Percentiles rank a stretch among this genome's conserved stretches.
These are phyloP conservation scores for Vollenhovia emeryi DNA, from an alignment of 1,140 invertebrate species.

Conservation along the genomic window DNA sequence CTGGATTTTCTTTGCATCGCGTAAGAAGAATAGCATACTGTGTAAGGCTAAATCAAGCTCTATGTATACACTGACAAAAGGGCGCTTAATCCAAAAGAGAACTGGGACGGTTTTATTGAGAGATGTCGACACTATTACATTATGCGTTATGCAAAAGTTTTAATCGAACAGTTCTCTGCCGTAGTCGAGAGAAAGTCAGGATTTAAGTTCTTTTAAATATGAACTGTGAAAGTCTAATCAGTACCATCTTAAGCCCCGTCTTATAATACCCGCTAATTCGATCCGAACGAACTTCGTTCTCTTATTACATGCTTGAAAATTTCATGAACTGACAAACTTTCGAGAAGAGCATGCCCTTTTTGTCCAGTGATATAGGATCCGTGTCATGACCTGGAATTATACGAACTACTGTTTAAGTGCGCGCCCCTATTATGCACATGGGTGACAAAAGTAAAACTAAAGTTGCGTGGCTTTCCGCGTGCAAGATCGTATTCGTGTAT, in stretches of 20 bases:
- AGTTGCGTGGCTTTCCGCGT: not conserved
- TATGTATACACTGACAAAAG: not conserved
- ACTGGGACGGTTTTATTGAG: not conserved
- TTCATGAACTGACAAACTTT: constrained; percentile 8
- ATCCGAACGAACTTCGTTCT: not conserved
- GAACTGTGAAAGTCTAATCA: constrained; percentile 8
- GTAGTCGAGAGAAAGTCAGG: not conserved
- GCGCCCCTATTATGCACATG: not conserved
- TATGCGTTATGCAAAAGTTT: constrained; percentile 11
- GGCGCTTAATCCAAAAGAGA: constrained; percentile 19
- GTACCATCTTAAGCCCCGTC: not conserved
- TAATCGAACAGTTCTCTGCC: constrained; percentile 4
- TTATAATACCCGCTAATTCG: constrained; percentile 19
- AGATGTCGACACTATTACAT: constrained; percentile 6
- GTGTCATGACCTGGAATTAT: not conserved
- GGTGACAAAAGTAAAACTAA: not conserved
- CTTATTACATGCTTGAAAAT: constrained; percentile 22
- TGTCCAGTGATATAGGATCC: not conserved
- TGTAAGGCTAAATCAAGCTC: not conserved
- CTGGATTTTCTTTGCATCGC: not conserved
- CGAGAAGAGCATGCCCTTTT: not conserved
- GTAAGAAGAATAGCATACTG: not conserved
- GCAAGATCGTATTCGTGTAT: not conserved
- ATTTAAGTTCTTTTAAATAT: not conserved
- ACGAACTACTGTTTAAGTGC: not conserved